These are phyloP conservation scores for Metopia argyrocephala DNA, from an alignment of 2,888 invertebrate species.

Conservation along the genomic window DNA sequence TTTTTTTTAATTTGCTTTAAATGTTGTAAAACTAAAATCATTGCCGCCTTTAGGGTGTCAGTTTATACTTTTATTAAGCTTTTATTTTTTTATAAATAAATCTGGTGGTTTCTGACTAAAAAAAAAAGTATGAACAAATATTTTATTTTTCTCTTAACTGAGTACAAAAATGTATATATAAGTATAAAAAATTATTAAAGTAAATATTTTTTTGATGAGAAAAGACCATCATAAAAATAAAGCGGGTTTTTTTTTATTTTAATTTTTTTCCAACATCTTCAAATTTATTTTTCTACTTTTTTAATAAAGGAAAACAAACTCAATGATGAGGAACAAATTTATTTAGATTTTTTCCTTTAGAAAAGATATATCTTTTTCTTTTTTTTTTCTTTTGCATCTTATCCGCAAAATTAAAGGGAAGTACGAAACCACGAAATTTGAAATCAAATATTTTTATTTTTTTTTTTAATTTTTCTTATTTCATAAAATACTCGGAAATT, in stretches of 20 bases:
- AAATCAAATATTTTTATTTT: background rate
- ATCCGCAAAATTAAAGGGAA: background rate
- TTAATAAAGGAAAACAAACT: constrained; percentile 34
- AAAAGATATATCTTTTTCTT: background rate
- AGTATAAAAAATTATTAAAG: constrained; percentile 47
- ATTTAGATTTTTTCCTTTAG: constrained; percentile 1
- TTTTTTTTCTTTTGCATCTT: background rate
- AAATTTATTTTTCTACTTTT: constrained; percentile 16
- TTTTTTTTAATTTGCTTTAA: too few species aligned
- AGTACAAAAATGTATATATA: too few species aligned
- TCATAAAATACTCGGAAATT: too few species aligned
- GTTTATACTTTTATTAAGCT: too few species aligned
- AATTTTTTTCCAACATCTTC: constrained; percentile 27
- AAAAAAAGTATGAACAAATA: background rate
- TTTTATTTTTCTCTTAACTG: constrained; percentile 2
- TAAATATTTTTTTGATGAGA: constrained; percentile 39
- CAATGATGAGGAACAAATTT: constrained; percentile 56
- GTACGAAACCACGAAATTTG: constrained; percentile 39
- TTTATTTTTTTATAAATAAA: too few species aligned
- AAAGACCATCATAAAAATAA: background rate
- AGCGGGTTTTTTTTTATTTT: constrained; percentile 2
- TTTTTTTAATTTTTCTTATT: constrained; percentile 8
- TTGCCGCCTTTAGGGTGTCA: too few species aligned
- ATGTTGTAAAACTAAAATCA: too few species aligned
- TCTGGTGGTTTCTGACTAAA: too few species aligned